phyloP scores from a whole-genome alignment of 2,113 vertebrate genomes.

The Heterotilapia buettikoferi region DNA sequence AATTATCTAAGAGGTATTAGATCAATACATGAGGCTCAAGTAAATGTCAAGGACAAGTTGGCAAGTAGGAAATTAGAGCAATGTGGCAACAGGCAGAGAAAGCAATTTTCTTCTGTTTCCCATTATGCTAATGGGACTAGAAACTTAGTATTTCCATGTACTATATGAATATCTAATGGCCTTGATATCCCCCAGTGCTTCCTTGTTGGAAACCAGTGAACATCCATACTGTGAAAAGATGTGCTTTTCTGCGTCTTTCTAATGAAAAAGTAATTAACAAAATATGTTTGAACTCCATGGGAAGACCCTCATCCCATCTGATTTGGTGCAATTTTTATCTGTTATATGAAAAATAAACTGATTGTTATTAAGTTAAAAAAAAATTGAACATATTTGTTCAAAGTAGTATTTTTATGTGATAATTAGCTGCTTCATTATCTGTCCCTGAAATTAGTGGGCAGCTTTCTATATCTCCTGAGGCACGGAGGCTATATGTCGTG shows the following conservation, averaged over 20 bases:
- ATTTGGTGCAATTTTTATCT: conserved; percentile 23
- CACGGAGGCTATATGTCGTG: neutral
- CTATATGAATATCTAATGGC: conserved; percentile 47
- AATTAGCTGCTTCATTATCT: neutral
- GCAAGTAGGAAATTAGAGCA: conserved; percentile 20
- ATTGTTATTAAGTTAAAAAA: neutral
- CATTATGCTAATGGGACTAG: conserved; percentile 38
- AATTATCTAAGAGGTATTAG: neutral
- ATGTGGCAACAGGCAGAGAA: conserved; percentile 8
- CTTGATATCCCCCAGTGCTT: neutral
- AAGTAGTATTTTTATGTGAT: neutral
- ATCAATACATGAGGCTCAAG: neutral
- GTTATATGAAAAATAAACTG: neutral
- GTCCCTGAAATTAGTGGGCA: neutral
- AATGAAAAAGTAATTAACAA: conserved; percentile 57
- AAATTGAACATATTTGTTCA: neutral
- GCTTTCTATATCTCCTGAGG: neutral
- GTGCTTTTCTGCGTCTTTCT: conserved; percentile 36
- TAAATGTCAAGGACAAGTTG: conserved; percentile 26
- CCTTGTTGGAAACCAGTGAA: conserved; percentile 14
- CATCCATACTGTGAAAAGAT: conserved; percentile 26
- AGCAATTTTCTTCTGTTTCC: conserved; percentile 5
- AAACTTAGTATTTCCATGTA: conserved; percentile 18
- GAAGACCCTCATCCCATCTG: conserved; percentile 12
- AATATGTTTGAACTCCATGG: conserved; percentile 49